Evolutionary conservation across 2,888 invertebrate genomes (phyloP).

Genomic region (Chrysomela aeneicollis): DNA sequence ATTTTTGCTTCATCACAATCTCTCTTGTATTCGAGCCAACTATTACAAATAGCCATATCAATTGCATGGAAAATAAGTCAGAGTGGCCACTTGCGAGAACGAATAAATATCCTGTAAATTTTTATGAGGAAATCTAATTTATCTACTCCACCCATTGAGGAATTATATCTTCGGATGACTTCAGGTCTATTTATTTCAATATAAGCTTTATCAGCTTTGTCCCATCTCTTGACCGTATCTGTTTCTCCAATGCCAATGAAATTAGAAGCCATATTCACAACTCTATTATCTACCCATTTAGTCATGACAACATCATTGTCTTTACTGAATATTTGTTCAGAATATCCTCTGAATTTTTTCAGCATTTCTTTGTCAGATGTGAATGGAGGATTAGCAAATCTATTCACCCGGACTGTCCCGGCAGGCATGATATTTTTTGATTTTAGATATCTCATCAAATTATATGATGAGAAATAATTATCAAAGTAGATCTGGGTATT

Average conservation of each 20-base stretch:
- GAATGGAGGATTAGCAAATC: slow-evolving; percentile 40
- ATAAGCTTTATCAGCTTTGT: too few relatives aligned
- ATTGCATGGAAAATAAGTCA: slow-evolving; percentile 27
- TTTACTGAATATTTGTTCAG: slow-evolving; percentile 33
- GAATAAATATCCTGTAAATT: slow-evolving; percentile 16
- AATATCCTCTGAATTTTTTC: slow-evolving; percentile 31
- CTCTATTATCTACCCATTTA: slow-evolving; percentile 43
- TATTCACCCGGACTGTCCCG: slow-evolving; percentile 35
- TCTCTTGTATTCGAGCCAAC: slow-evolving; percentile 32
- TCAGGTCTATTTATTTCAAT: slow-evolving; percentile 41
- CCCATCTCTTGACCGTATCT: slow-evolving; percentile 20
- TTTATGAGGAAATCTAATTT: slow-evolving; percentile 21
- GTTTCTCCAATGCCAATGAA: slow-evolving; percentile 17
- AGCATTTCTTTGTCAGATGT: slow-evolving; percentile 35
- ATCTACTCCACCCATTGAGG: slow-evolving; percentile 17
- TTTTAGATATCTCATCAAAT: slow-evolving; percentile 34
- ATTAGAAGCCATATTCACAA: slow-evolving; percentile 24
- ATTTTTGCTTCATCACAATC: too few relatives aligned
- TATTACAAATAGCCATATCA: slow-evolving; percentile 24
- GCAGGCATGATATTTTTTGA: slow-evolving; percentile 22
- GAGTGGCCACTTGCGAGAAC: slow-evolving; percentile 21
- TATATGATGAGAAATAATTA: slow-evolving; percentile 42
- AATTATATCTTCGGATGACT: slow-evolving; percentile 41
- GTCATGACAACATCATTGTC: slow-evolving; percentile 35
- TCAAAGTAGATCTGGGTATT: slow-evolving; percentile 35